Conservation (phyloP, 1,140 invertebrate species). For the Rhyacophila brunnea region DNA sequence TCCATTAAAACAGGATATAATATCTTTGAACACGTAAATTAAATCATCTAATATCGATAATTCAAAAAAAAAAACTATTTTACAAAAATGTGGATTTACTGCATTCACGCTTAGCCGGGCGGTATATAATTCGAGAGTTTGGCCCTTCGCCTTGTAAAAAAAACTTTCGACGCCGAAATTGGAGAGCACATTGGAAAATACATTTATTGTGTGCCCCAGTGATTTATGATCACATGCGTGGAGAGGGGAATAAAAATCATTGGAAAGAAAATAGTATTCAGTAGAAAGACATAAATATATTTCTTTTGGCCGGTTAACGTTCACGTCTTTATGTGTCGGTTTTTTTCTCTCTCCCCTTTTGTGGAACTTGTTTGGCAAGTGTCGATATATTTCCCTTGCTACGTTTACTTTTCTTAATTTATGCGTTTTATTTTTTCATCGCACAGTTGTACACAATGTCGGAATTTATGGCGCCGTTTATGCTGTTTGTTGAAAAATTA, state of each 20-base stretch:
- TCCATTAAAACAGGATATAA: too few relatives aligned
- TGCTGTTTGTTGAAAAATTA: constrained; percentile 7
- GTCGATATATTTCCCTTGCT: constrained; percentile 20
- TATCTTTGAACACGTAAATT: too few relatives aligned
- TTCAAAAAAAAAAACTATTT: too few relatives aligned
- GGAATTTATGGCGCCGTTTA: constrained; percentile 14
- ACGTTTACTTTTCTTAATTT: constrained; percentile 7
- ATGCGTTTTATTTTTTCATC: constrained; percentile 13
- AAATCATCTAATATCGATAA: too few relatives aligned
- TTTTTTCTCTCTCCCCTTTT: neutral
- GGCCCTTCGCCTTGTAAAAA: constrained; percentile 16
- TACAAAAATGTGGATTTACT: too few relatives aligned
- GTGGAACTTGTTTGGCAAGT: constrained; percentile 24
- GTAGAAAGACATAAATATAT: constrained; percentile 36
- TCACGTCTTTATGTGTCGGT: constrained; percentile 27
- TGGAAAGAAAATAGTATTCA: constrained; percentile 37
- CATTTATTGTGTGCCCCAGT: constrained; percentile 35
- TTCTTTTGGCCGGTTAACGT: constrained; percentile 31
- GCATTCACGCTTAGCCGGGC: neutral
- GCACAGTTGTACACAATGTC: neutral
- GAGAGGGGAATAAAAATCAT: constrained; percentile 32
- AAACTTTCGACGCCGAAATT: constrained; percentile 25
- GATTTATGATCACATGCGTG: constrained; percentile 32
- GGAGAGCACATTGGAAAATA: constrained; percentile 35
- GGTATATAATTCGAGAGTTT: constrained; percentile 24